Base-by-base conservation (phyloP, 2,113 vertebrate genomes). In the Corvus hawaiiensis region DNA sequence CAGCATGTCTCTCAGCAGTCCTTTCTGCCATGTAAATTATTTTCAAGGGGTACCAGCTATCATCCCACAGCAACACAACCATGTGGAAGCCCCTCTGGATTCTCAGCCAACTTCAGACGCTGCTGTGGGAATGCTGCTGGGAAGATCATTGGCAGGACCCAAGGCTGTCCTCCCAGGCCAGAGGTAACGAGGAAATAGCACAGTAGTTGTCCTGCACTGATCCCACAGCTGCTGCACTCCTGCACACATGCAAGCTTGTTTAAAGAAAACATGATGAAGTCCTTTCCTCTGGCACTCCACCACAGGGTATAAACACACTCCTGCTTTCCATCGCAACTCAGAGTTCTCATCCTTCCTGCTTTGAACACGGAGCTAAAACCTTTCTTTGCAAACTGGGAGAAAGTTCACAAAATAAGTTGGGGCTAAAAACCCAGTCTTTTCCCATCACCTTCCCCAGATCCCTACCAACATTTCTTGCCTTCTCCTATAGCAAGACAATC, bases 111-210 rank as follows among this genome's bases (percentile, higher is more conserved):
- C 15, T 48, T 72, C 71, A 85, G 23, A 56, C 5, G 11, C 11
- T 4, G 1, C 17, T 6, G 2, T 2, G 1, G 27, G 27, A 88
- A 73, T 2, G 2, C 11, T 69, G 33, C 72, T 77, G 52, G 39
- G 44, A 78, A 55, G 30, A 51, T 18, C 9, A 1, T 0, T 55
- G 37, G 22, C 23, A 91, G 32, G 59, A 73, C 7, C 5, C 55
- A 71, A 37, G 26, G 43, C 30, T 67, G 28, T 59, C 30, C 26
- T 69, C 28, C 20, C 6, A 46, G 13, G 55, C 46, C 61, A 58
- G 17, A 64, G 19, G 46, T 26, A 84, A 37, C 30, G 76, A 61
- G 44, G 32, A 48, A 82, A 72, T 3, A 44, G 26, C 22, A 48
- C 5, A 20, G 20, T 7, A 48, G 73, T 30, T 76, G n/a, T 22